These are phyloP conservation scores for Pollenia griseotomentosa DNA, from an alignment of 2,888 invertebrate genomes.

Conservation along the genomic window DNA sequence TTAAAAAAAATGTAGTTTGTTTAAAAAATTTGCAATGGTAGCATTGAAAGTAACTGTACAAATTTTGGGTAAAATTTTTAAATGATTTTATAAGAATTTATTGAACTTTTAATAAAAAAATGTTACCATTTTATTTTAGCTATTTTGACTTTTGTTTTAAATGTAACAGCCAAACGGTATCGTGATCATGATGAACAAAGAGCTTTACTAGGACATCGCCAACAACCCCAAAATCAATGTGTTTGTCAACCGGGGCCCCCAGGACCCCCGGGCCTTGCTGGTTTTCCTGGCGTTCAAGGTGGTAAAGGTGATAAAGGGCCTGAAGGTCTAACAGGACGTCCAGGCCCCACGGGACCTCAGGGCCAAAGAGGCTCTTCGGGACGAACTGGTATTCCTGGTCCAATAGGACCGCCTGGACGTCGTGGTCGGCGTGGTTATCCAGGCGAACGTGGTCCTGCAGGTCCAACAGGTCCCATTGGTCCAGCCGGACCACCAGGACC, in stretches of 20 bases:
- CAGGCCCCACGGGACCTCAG: conserved; percentile 67
- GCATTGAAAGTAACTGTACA: neutral
- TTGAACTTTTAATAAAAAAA: neutral
- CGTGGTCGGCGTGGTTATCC: conserved; percentile 73
- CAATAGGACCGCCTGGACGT: conserved; percentile 70
- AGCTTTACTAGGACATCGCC: conserved; percentile 59
- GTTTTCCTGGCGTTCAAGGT: conserved; percentile 69
- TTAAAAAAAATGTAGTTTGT: neutral
- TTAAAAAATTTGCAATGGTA: conserved; percentile 22
- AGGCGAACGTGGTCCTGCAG: conserved; percentile 74
- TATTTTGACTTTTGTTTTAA: neutral
- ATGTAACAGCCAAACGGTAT: conserved; percentile 22
- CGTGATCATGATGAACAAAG: conserved; percentile 15
- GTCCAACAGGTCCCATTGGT: conserved; percentile 69
- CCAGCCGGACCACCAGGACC: conserved; percentile 70
- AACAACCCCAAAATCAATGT: conserved; percentile 39
- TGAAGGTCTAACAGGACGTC: conserved; percentile 65
- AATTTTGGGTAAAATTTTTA: conserved; percentile 27
- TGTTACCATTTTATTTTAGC: neutral
- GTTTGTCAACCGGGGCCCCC: conserved; percentile 74
- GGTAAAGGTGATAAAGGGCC: conserved; percentile 71
- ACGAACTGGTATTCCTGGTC: conserved; percentile 68
- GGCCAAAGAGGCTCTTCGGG: conserved; percentile 67
- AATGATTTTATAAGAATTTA: neutral
- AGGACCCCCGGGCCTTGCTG: conserved; percentile 66